Conservation (phyloP, 2,888 invertebrate genomes). For the Thysanoteuthis rhombus region DNA sequence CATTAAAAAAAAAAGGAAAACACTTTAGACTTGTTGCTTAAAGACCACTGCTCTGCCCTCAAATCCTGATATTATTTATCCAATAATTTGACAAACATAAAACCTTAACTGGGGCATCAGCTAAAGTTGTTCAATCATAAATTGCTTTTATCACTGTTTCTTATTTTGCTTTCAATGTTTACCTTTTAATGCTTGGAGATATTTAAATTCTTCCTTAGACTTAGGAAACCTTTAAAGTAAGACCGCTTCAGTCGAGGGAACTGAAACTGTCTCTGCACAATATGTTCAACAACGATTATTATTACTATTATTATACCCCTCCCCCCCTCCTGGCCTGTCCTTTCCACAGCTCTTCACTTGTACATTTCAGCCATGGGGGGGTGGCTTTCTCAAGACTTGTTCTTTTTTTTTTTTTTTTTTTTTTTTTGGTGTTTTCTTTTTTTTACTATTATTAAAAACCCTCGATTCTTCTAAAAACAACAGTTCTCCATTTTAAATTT, state of each 20-base stretch:
- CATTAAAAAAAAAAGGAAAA: background rate
- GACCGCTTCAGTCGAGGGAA: background rate
- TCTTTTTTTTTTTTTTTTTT: background rate
- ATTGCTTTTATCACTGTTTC: constrained; percentile 28
- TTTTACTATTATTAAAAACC: background rate
- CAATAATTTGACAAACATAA: constrained; percentile 19
- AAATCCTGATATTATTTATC: background rate
- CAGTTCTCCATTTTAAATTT: background rate
- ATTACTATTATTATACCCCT: background rate
- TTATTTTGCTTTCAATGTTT: constrained; percentile 28
- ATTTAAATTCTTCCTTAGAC: background rate
- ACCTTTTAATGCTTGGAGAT: constrained; percentile 13
- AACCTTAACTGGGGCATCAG: constrained; percentile 21
- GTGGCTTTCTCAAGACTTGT: background rate
- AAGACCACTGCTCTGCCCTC: constrained; percentile 26
- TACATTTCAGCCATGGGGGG: background rate
- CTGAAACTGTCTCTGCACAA: background rate
- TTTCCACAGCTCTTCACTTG: background rate
- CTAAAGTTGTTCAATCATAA: constrained; percentile 25
- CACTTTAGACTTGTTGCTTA: constrained; percentile 25
- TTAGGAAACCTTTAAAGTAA: background rate
- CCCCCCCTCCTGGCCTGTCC: background rate
- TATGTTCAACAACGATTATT: background rate
- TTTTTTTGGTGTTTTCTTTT: too few relatives aligned
- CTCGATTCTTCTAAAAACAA: background rate